Conservation (phyloP, 2,113 vertebrate genomes). For the Alosa alosa region DNA sequence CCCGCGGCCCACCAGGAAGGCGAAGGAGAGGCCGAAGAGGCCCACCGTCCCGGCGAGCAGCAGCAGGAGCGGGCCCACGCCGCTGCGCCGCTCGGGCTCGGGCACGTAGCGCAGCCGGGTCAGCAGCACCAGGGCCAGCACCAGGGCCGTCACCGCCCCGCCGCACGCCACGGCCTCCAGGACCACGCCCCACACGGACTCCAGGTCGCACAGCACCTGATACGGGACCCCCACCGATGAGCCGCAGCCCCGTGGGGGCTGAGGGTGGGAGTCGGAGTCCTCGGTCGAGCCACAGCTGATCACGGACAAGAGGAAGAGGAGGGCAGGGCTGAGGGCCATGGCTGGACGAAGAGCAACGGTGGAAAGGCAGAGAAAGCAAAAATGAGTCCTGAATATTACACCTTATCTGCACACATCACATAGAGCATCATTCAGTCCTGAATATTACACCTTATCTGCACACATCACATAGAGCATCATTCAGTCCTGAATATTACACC, state of each 20-base stretch:
- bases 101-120: slow-evolving; percentile 82
- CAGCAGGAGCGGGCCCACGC: slow-evolving; percentile 87
- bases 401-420: not conserved
- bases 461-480: no score
- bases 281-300: slow-evolving; percentile 77
- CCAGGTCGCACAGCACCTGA: slow-evolving; percentile 90
- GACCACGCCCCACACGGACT: slow-evolving; percentile 92
- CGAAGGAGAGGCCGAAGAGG: slow-evolving; percentile 87
- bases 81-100: slow-evolving; percentile 84
- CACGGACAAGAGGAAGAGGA: slow-evolving; percentile 79
- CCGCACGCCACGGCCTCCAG: slow-evolving; percentile 88
- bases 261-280: slow-evolving; percentile 60
- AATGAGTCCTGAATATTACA: not conserved
- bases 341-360: slow-evolving; percentile 38
- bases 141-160: slow-evolving; percentile 79
- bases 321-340: slow-evolving; percentile 64
- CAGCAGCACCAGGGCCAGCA: slow-evolving; percentile 82
- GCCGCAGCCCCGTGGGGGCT: slow-evolving; percentile 83
- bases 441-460: no score
- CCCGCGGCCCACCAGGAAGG: slow-evolving; percentile 89
- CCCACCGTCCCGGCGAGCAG: slow-evolving; percentile 86
- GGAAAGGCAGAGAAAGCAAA: slow-evolving; percentile 10
- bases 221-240: slow-evolving; percentile 83
- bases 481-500: no score
- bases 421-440: not conserved